Conservation (phyloP, 2,888 invertebrate species). For the Yponomeuta malinellus region DNA sequence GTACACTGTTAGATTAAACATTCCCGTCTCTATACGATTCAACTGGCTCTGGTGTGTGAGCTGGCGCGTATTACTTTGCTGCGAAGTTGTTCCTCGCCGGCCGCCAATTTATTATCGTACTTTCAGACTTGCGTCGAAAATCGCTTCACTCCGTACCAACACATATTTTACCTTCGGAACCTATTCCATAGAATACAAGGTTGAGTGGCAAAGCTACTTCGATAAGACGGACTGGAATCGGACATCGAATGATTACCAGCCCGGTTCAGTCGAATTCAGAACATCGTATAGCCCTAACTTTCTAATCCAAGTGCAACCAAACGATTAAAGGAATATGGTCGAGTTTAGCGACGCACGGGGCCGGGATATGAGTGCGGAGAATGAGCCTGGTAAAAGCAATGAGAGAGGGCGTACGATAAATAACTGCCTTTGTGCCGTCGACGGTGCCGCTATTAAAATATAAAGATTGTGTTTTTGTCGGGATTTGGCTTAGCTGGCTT, state of each 20-base stretch:
- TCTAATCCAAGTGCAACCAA: background rate
- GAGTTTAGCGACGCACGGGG: constrained; percentile 32
- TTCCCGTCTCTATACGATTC: background rate
- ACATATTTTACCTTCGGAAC: constrained; percentile 26
- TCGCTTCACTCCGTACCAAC: constrained; percentile 29
- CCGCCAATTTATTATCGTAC: constrained; percentile 69
- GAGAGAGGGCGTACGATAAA: constrained; percentile 76
- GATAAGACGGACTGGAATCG: constrained; percentile 63
- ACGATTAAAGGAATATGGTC: constrained; percentile 35
- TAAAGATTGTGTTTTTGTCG: constrained; percentile 67
- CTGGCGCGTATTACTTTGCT: constrained; percentile 36
- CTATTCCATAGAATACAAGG: constrained; percentile 29
- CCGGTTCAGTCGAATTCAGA: constrained; percentile 50
- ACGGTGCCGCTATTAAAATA: constrained; percentile 70
- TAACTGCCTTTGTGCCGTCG: constrained; percentile 74
- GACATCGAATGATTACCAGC: constrained; percentile 71
- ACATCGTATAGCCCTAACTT: constrained; percentile 39
- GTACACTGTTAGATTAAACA: too few species aligned
- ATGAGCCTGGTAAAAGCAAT: constrained; percentile 60
- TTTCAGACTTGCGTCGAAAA: constrained; percentile 59
- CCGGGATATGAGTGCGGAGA: constrained; percentile 48
- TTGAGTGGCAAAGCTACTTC: constrained; percentile 27
- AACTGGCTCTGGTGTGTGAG: constrained; percentile 32
- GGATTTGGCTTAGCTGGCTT: constrained; percentile 35
- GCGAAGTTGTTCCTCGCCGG: constrained; percentile 62